These are phyloP conservation scores for Tautogolabrus adspersus DNA, from an alignment of 2,113 vertebrate genomes.

Conservation along the genomic window DNA sequence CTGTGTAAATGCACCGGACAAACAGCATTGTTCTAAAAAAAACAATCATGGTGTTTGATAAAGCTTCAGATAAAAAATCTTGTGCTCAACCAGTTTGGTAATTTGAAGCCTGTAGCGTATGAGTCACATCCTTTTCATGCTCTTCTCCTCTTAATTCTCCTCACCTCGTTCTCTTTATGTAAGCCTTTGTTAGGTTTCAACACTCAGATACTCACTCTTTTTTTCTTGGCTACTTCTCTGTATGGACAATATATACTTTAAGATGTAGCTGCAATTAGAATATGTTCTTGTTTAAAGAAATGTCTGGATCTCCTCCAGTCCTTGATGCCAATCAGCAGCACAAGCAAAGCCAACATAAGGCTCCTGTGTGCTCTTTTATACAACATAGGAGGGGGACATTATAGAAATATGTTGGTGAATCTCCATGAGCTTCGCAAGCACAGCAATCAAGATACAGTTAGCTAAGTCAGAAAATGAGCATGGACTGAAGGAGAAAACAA, in stretches of 20 bases:
- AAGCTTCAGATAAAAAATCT: no score
- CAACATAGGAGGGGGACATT: neutral
- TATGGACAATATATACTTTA: no score
- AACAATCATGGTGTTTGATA: no score
- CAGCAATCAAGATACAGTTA: neutral
- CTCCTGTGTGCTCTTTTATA: slow-evolving; percentile 44
- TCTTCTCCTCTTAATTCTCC: neutral
- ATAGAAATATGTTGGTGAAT: neutral
- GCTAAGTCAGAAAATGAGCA: slow-evolving; percentile 26
- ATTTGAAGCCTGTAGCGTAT: neutral
- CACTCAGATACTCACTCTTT: neutral
- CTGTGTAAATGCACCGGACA: neutral
- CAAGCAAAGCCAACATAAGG: slow-evolving; percentile 47
- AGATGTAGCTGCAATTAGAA: slow-evolving; percentile 25
- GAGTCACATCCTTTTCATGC: neutral
- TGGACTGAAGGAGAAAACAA: slow-evolving; percentile 25
- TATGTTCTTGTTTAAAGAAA: slow-evolving; percentile 21
- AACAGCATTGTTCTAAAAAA: no score
- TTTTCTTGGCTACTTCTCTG: neutral
- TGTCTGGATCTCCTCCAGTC: slow-evolving; percentile 46
- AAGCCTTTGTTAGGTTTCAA: neutral
- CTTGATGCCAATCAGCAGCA: slow-evolving; percentile 51
- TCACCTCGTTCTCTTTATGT: neutral
- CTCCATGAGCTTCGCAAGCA: neutral
- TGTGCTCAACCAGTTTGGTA: no score